Conservation (phyloP, 2,888 invertebrate species). For the Laothoe populi region DNA sequence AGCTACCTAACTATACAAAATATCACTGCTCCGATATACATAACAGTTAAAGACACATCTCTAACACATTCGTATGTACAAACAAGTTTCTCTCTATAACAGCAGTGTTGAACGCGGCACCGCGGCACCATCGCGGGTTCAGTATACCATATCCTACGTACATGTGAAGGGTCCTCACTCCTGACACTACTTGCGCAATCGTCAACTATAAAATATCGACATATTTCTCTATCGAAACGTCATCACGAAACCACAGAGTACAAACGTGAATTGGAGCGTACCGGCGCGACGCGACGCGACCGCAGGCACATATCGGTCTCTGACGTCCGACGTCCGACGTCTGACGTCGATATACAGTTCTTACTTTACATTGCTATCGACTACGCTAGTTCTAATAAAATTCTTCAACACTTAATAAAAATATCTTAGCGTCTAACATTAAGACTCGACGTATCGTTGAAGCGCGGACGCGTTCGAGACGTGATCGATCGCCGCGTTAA, state of each 20-base stretch:
- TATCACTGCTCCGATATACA: conserved; percentile 79
- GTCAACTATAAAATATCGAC: conserved; percentile 50
- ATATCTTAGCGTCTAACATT: conserved; percentile 58
- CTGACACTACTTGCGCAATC: conserved; percentile 53
- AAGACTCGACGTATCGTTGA: conserved; percentile 53
- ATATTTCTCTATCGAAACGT: conserved; percentile 43
- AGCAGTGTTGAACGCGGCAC: conserved; percentile 59
- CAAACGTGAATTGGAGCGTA: conserved; percentile 48
- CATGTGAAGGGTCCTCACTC: conserved; percentile 53
- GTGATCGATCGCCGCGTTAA: conserved; percentile 53
- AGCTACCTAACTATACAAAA: conserved; percentile 78
- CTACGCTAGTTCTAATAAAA: conserved; percentile 65
- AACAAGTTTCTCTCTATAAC: conserved; percentile 64
- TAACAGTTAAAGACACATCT: conserved; percentile 56
- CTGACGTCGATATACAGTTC: conserved; percentile 53
- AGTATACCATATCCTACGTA: conserved; percentile 47
- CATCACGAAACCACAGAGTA: conserved; percentile 51
- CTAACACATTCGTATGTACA: conserved; percentile 62
- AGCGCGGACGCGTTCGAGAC: conserved; percentile 46
- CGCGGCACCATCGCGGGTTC: conserved; percentile 27
- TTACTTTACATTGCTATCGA: conserved; percentile 72
- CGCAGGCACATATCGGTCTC: conserved; percentile 66
- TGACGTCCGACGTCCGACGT: conserved; percentile 54
- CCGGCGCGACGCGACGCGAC: conserved; percentile 46
- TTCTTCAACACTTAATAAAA: conserved; percentile 76